Evolutionary conservation across 1,140 invertebrate genomes (phyloP), one percentile per base, ranked within the genome.

Genomic region (Lutraria rhynchaena): DNA sequence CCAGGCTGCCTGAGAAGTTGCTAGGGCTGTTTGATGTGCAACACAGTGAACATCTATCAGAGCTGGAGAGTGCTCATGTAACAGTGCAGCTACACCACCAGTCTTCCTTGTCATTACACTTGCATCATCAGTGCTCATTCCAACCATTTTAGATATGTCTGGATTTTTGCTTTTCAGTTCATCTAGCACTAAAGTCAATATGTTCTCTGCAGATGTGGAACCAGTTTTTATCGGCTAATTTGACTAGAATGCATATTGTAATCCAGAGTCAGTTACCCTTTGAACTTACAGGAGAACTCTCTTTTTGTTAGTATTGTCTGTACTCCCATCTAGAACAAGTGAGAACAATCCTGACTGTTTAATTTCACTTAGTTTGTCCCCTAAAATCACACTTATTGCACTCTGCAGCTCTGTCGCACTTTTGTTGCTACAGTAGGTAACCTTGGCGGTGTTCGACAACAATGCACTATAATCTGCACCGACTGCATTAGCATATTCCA

Each of bases 241-340:
- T 29, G 69, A 55, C 31, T 55, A 37, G 11, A 71, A 46, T 7
- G 4, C 9, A 33, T 57, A 55, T 1, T 71, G 49, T 13, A 71
- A 27, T 35, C 51, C 69, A 22, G 2, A 4, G 13, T 60, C 71
- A 24, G 24, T 22, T 27, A 75, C 27, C 61, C n/a, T 63, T 29
- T 76, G 73, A 7, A 58, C 73, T 37, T 82, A 75, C 51, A 82
- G 49, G 7, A 82, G 9, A 13, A 82, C 24, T 24, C 71, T 24
- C 31, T 82, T 82, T 27, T 58, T 65, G 53, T 82, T 75, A 44
- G 41, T 71, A 53, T 53, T 82, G 51, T 82, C 71, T 49, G 81
- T 82, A 51, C 70, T 69, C 24, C 75, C 61, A 70, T 82, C 80
- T 57, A 82, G 11, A 24, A 61, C 55, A 22, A 82, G 11, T 22